These are phyloP conservation scores for Octopus sinensis DNA, from an alignment of 1,140 invertebrate genomes.

Conservation along the genomic window DNA sequence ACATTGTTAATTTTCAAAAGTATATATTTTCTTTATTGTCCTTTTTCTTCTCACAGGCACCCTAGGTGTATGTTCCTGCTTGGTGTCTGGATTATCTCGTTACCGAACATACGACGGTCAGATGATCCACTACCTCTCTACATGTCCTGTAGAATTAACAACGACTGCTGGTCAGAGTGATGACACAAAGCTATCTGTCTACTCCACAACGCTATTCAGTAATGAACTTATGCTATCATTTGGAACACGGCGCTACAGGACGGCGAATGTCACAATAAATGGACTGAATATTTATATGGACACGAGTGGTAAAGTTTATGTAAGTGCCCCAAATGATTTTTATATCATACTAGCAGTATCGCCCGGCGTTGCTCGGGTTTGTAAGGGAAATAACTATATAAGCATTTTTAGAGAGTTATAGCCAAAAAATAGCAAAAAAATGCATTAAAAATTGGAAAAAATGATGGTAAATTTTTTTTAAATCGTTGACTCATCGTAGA, in stretches of 20 bases:
- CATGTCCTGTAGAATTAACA: not conserved
- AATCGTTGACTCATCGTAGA: no score
- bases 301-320: not conserved
- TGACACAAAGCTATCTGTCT: no score
- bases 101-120: not conserved
- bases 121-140: not conserved
- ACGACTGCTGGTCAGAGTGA: not conserved
- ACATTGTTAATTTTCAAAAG: no score
- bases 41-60: not conserved
- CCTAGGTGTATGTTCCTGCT: not conserved
- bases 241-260: constrained; percentile 4
- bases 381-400: no score
- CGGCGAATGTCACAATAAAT: not conserved
- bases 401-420: no score
- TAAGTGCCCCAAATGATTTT: not conserved
- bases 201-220: no score
- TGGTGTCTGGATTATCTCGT: not conserved
- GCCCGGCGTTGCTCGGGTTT: no score
- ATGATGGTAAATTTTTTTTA: no score
- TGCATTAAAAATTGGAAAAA: no score
- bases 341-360: no score
- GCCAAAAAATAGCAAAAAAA: no score
- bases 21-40: not conserved
- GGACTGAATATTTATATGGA: not conserved
- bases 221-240: not conserved